Conservation (phyloP, 2,113 vertebrate genomes). For the Elanoides forficatus region DNA sequence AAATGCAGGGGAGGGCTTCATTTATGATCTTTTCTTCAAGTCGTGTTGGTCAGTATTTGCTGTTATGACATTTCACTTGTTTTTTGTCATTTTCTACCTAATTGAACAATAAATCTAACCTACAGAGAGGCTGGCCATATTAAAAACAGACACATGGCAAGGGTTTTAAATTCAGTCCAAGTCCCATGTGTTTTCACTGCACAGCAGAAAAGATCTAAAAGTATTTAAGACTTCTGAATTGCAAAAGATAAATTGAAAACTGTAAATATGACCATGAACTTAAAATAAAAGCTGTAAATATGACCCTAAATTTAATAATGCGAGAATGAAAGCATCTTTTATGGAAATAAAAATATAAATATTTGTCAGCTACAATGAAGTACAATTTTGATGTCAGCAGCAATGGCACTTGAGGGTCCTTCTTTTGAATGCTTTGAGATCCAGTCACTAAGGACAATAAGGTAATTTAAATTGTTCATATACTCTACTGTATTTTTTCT, state of each 20-base stretch:
- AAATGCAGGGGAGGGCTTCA: not conserved
- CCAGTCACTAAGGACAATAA: not conserved
- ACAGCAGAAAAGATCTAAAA: not conserved
- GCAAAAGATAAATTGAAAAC: not conserved
- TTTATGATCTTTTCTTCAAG: not conserved
- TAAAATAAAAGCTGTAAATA: conserved; percentile 40
- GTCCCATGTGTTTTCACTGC: not conserved
- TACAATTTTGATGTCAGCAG: not conserved
- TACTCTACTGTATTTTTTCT: not conserved
- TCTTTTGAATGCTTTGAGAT: not conserved
- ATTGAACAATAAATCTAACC: conserved; percentile 55
- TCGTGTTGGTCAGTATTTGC: not conserved
- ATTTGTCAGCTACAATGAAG: not conserved
- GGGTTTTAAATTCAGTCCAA: not conserved
- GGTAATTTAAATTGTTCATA: not conserved
- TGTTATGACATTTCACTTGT: not conserved
- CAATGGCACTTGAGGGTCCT: not conserved
- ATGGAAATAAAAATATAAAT: not conserved
- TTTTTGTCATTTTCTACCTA: conserved; percentile 35
- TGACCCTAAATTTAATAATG: not conserved
- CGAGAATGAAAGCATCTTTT: not conserved
- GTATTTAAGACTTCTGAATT: not conserved
- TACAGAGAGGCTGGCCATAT: not conserved
- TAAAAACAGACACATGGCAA: not conserved
- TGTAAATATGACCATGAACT: not conserved